phyloP scores from a whole-genome alignment of 1,140 invertebrate genomes.

The Steinernema feltiae region DNA sequence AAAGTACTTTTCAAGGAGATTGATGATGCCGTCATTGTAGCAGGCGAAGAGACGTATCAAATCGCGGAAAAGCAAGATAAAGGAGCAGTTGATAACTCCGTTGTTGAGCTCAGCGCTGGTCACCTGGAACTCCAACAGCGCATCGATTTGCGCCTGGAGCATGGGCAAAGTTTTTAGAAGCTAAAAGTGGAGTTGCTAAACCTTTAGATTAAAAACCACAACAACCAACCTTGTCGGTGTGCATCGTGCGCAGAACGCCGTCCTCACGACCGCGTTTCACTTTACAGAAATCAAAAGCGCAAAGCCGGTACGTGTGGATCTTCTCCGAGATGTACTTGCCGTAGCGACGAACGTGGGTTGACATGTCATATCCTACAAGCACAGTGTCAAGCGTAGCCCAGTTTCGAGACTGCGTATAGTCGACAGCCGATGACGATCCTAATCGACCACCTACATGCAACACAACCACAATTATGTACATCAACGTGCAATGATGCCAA shows the following conservation, averaged over 20 bases:
- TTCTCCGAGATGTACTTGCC: slow-evolving; percentile 99
- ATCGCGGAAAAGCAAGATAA: slow-evolving; percentile 96
- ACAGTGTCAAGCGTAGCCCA: slow-evolving; percentile 20
- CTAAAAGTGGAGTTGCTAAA: slow-evolving; percentile 49
- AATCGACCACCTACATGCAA: slow-evolving; percentile 6
- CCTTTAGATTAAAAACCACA: slow-evolving; percentile 16
- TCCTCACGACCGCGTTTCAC: slow-evolving; percentile 77
- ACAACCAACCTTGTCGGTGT: slow-evolving; percentile 73
- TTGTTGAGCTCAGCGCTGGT: slow-evolving; percentile 92
- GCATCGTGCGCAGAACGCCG: slow-evolving; percentile 90
- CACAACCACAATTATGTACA: background rate
- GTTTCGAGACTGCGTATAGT: slow-evolving; percentile 12
- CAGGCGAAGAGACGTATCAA: slow-evolving; percentile 96
- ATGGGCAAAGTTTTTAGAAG: slow-evolving; percentile 90
- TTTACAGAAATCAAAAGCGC: slow-evolving; percentile 99
- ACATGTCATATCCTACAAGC: slow-evolving; percentile 93
- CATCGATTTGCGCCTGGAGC: slow-evolving; percentile 87
- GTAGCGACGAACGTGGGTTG: slow-evolving; percentile 93
- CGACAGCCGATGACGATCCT: background rate
- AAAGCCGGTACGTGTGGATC: slow-evolving; percentile 88
- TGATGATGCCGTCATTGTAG: slow-evolving; percentile 99
- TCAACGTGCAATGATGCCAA: slow-evolving; percentile 3
- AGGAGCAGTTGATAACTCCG: slow-evolving; percentile 95
- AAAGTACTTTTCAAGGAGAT: slow-evolving; percentile 97
- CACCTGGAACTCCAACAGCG: slow-evolving; percentile 85